Conservation (phyloP, 2,888 invertebrate genomes). For the Papilio elwesi region DNA sequence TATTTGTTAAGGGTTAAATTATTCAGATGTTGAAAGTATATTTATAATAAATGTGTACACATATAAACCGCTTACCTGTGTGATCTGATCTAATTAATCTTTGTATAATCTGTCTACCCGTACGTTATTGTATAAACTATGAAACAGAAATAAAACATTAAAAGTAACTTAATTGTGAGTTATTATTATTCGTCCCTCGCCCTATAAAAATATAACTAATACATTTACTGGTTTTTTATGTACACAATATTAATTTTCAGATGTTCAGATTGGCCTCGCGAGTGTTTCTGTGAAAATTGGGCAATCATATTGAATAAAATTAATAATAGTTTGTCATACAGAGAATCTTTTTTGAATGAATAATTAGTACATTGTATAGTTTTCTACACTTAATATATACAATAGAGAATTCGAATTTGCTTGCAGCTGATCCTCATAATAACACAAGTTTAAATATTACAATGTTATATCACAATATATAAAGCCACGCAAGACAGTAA, state of each 20-base stretch:
- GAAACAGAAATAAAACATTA: conserved; percentile 79
- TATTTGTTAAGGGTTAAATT: conserved; percentile 80
- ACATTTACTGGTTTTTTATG: too few species aligned
- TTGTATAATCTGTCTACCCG: conserved; percentile 74
- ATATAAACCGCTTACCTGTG: conserved; percentile 80
- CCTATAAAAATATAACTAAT: not conserved
- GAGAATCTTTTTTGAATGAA: too few species aligned
- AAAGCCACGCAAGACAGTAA: not conserved
- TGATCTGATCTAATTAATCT: conserved; percentile 80
- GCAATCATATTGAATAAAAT: too few species aligned
- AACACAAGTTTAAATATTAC: not conserved
- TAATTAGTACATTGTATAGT: too few species aligned
- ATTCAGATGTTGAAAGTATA: conserved; percentile 75
- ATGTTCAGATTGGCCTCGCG: too few species aligned
- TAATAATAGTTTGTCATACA: too few species aligned
- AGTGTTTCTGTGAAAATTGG: too few species aligned
- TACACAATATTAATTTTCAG: too few species aligned
- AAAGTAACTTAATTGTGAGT: conserved; percentile 72
- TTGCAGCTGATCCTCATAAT: not conserved
- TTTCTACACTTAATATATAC: not conserved
- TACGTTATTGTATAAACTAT: conserved; percentile 79
- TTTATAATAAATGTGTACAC: conserved; percentile 76
- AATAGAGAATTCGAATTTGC: not conserved
- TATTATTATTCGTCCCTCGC: conserved; percentile 56
- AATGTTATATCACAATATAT: not conserved